Evolutionary conservation across 2,113 vertebrate genomes (phyloP).

Genomic region (Amphiprion percula): DNA sequence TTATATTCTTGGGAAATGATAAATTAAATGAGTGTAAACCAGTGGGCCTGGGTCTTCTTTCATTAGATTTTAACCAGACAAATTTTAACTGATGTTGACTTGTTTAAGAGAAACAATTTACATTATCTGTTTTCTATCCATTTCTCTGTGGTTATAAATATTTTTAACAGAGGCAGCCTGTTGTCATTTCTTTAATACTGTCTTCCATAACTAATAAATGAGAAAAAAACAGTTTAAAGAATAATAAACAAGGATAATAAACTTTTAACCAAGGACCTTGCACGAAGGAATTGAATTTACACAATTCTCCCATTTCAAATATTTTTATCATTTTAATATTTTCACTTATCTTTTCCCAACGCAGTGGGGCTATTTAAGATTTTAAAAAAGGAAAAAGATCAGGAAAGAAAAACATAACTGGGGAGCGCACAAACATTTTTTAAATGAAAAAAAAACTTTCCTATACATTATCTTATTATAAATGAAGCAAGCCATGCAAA

Average conservation of each 20-base stretch:
- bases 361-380: conserved; percentile 8
- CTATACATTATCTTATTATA: conserved; percentile 78
- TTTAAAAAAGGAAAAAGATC: conserved; percentile 30
- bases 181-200: conserved; percentile 12
- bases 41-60: not conserved
- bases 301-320: conserved; percentile 34
- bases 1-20: conserved; percentile 41
- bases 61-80: conserved; percentile 15
- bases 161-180: conserved; percentile 3
- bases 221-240: not conserved
- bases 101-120: conserved; percentile 20
- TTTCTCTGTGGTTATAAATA: not conserved
- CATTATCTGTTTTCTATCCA: not conserved
- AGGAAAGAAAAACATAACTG: conserved; percentile 45
- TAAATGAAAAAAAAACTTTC: conserved; percentile 39
- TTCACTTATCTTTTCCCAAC: conserved; percentile 2
- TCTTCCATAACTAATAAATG: not conserved
- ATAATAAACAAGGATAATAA: conserved; percentile 24
- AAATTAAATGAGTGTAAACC: conserved; percentile 25
- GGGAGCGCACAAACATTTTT: conserved; percentile 39
- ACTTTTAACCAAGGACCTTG: not conserved
- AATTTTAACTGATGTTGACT: conserved; percentile 32
- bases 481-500: conserved; percentile 85
- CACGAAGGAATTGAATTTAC: conserved; percentile 16
- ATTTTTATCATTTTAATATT: conserved; percentile 27